These are phyloP conservation scores for Rutpela maculata DNA, from an alignment of 2,888 invertebrate species.

Conservation along the genomic window DNA sequence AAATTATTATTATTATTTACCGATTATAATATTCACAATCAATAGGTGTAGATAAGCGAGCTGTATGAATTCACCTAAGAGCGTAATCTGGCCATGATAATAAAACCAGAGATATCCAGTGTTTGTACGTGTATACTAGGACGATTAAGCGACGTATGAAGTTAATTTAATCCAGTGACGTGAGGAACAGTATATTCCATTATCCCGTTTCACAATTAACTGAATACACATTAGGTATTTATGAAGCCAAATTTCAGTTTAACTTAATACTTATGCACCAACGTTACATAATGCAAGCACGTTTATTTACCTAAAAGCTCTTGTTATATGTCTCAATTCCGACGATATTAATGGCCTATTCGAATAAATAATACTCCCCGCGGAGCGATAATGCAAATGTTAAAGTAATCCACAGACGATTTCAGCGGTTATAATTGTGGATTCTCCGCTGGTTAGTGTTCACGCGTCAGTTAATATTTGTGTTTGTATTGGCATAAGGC, in stretches of 20 bases:
- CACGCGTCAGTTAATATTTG: background rate
- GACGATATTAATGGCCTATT: constrained; percentile 9
- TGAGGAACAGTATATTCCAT: constrained; percentile 53
- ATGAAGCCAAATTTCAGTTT: constrained; percentile 31
- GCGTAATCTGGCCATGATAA: constrained; percentile 8
- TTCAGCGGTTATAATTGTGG: background rate
- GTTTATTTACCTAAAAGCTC: constrained; percentile 22
- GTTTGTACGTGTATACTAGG: constrained; percentile 22
- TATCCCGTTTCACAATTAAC: constrained; percentile 50
- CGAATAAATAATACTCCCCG: background rate
- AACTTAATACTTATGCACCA: constrained; percentile 20
- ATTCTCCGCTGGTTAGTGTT: background rate
- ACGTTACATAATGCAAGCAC: background rate
- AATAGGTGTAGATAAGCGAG: background rate
- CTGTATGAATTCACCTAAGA: constrained; percentile 1
- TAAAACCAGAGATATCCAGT: background rate
- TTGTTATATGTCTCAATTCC: background rate
- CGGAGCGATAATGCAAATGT: constrained; percentile 3
- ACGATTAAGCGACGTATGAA: constrained; percentile 32
- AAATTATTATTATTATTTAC: too few species aligned
- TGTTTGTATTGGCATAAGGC: background rate
- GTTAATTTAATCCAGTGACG: constrained; percentile 42
- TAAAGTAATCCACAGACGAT: constrained; percentile 1
- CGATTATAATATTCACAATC: too few species aligned
- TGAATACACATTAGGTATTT: constrained; percentile 46